Evolutionary conservation across 2,888 invertebrate genomes (phyloP), one percentile per base, ranked within the genome.

Genomic region (Philereme transversata): DNA sequence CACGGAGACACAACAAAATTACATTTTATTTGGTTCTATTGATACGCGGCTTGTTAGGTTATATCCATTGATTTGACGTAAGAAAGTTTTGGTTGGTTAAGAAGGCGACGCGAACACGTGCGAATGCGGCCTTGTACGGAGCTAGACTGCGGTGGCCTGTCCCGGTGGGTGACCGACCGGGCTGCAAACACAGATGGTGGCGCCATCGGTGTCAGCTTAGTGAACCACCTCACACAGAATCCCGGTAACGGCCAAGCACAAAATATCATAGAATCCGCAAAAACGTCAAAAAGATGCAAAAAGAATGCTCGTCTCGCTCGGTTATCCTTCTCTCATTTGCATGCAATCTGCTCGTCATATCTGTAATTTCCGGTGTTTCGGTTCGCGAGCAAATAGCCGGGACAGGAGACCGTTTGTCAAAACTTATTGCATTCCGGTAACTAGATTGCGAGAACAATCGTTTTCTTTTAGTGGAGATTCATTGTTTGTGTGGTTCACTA

Each of bases 31-130:
- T 78, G 69, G 71, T 71, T 69, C 67, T 69, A 68, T 69, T 72
- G 67, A 65, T 68, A 77, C 83, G 81, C 81, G 80, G 64, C 73
- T 73, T 82, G 81, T 91, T 92, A 92, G 90, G 92, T 92, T 92
- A 91, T 91, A 92, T 91, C 92, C 92, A 92, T 91, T 88, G 89
- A 88, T 87, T 88, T 88, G 88, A 88, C 90, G 90, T 91, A 91
- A 90, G 81, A 92, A 92, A 91, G 90, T 92, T 92, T 91, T 79
- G 77, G 59, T 57, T 48, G 62, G 59, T 57, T 48, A 61, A 64
- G 69, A 70, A 22, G 73, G 76, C 71, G 74, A 67, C 67, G 62
- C 55, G 43, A 47, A 70, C 74, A 82, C 86, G 82, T 81, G 72
- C 73, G 67, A 58, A 48, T 48, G 34, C 64, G 64, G 68, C 74